Evolutionary conservation across 2,797 vertebrate genomes (phyloP).

Genomic region (Melanotaenia maccullochi): DNA sequence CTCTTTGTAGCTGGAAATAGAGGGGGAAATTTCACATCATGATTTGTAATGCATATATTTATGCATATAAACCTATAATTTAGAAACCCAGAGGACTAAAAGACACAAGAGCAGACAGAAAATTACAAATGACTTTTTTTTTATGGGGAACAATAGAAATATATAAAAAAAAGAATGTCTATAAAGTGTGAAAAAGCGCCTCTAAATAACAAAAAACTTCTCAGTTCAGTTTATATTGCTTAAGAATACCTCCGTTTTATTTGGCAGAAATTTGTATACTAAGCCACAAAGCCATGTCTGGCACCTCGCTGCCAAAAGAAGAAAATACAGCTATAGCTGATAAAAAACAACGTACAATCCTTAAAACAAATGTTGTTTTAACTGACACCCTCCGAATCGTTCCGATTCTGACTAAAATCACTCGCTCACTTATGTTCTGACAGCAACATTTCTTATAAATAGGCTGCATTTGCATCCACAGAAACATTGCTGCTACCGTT

Average conservation of each 20-base stretch:
- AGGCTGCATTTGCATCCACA: constrained; percentile 6
- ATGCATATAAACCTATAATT: background rate
- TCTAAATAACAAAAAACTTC: constrained; percentile 35
- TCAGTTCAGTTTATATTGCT: constrained; percentile 43
- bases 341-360: background rate
- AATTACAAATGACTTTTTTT: background rate
- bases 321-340: constrained; percentile 36
- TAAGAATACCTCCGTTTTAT: constrained; percentile 29
- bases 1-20: constrained; percentile 4
- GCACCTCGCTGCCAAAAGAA: constrained; percentile 23
- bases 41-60: background rate
- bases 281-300: constrained; percentile 23
- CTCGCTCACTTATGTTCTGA: background rate
- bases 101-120: background rate
- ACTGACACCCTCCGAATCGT: background rate
- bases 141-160: background rate
- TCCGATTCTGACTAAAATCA: background rate
- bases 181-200: constrained; percentile 5
- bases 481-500: constrained; percentile 30
- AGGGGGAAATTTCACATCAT: constrained; percentile 9
- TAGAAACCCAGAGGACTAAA: background rate
- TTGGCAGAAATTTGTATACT: constrained; percentile 24
- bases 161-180: background rate
- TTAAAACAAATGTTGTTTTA: background rate
- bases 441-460: constrained; percentile 5